A percentile compares a stretch with the other conserved stretches of the same genome.
These are phyloP conservation scores for Lonchura striata DNA, from an alignment of 2,113 vertebrate species.

Conservation along the genomic window DNA sequence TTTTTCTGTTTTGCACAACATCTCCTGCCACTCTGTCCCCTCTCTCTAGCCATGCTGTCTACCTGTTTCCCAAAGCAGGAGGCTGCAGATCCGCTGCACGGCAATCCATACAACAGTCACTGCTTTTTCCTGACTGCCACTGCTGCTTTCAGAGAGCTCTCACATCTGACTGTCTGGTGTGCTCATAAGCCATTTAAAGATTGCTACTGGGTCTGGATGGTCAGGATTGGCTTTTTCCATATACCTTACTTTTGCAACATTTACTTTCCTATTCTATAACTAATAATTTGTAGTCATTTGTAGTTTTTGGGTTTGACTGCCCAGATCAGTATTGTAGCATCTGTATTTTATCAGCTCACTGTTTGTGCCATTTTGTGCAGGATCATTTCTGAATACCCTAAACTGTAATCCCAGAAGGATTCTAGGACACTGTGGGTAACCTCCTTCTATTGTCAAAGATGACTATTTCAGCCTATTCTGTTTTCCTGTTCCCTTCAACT, in stretches of 20 bases:
- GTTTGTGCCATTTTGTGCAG: background rate
- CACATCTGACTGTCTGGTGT: background rate
- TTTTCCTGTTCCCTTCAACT: background rate
- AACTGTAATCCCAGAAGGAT: background rate
- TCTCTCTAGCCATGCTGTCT: background rate
- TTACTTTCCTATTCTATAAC: background rate
- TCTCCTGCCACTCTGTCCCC: background rate
- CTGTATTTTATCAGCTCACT: background rate
- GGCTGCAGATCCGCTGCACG: background rate
- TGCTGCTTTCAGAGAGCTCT: background rate
- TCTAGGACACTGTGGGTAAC: background rate
- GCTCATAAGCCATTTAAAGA: background rate
- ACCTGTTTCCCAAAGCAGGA: background rate
- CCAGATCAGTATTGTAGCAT: background rate
- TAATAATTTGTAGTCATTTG: background rate
- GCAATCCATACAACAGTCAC: fast-evolving
- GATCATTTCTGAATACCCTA: background rate
- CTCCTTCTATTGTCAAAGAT: conserved; percentile 9
- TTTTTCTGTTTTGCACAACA: background rate
- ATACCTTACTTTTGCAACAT: background rate
- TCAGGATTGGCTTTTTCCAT: background rate
- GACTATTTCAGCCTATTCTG: background rate
- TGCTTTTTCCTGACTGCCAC: background rate
- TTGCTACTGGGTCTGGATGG: background rate
- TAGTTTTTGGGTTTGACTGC: background rate